Conservation (phyloP, 2,113 vertebrate genomes). For the Circaetus cinerascens region DNA sequence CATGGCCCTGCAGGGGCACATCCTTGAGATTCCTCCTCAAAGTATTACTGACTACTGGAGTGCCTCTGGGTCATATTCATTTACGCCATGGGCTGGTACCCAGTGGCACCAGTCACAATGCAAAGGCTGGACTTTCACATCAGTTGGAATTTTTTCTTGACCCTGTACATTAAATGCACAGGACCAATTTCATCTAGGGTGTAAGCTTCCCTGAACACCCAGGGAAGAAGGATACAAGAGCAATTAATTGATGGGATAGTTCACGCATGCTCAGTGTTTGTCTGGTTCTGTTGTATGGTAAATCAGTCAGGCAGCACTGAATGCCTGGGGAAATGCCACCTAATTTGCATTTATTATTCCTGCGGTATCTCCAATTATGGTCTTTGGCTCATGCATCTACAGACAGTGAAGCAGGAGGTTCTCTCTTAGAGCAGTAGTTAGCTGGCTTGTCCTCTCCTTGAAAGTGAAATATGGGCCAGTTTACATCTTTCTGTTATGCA, state of each 20-base stretch:
- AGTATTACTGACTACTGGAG: not conserved
- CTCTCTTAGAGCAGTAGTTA: not conserved
- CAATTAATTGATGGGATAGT: not conserved
- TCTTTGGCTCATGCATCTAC: not conserved
- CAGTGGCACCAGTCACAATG: not conserved
- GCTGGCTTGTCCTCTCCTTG: not conserved
- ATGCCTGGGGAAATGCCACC: not conserved
- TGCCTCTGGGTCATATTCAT: not conserved
- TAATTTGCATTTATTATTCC: not conserved
- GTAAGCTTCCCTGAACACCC: not conserved
- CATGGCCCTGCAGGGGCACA: not conserved
- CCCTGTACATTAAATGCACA: not conserved
- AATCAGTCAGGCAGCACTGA: not conserved
- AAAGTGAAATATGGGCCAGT: not conserved
- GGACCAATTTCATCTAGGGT: not conserved
- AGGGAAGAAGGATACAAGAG: not conserved
- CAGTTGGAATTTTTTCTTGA: not conserved
- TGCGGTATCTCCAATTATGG: not conserved
- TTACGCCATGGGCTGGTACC: not conserved
- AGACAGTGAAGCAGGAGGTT: not conserved
- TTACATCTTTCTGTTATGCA: not conserved
- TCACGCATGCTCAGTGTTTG: not conserved
- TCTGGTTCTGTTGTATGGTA: not conserved
- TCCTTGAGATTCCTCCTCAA: not conserved
- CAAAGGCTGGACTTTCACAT: not conserved